Evolutionary conservation across 2,888 invertebrate species (phyloP), one percentile per base, ranked within the genome.

Genomic region (Eustalomyia histrio): DNA sequence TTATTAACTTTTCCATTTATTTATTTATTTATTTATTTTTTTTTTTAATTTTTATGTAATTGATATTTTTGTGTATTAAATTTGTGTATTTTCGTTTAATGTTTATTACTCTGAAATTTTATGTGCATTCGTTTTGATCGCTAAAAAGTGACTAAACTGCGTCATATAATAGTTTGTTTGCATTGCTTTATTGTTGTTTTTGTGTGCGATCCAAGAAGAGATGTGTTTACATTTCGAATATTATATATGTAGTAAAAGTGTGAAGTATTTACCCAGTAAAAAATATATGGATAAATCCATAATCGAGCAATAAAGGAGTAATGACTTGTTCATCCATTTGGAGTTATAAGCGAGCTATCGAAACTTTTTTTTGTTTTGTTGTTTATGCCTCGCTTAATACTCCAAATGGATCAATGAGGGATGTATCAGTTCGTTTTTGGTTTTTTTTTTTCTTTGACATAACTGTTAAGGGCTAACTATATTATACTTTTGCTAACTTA

Each of bases 1-100:
- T 84, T 85, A 71, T 78, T 75, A 81, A 17, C 21, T 89, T 89
- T 76, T 86, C 86, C 88, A 88, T 88, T n/a, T n/a, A n/a, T n/a
- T n/a, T n/a, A n/a, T n/a, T n/a, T n/a, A n/a, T 50, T 17, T 63
- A n/a, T 63, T 72, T 17, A 57, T 24, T 50, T 50, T 55, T 12
- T 60, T 43, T 6, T 43, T 52, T 61, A 50, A 29, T 53, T 24
- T 24, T 12, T 33, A 17, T 35, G 2, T 61, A 16, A n/a, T 52
- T 61, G 17, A 16, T 47, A 57, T 63, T 57, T 24, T n/a, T 29
- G 14, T 14, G 39, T 67, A 8, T 50, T 24, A 43, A 39, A 17
- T 50, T 35, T 39, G 29, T 47, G 47, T n/a, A 33, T 21, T 4
- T 55, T 47, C 12, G 6, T 39, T 10, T 39, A 39, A 39, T 7